Evolutionary conservation across 1,140 invertebrate genomes (phyloP).

Genomic region (Heliothis virescens): DNA sequence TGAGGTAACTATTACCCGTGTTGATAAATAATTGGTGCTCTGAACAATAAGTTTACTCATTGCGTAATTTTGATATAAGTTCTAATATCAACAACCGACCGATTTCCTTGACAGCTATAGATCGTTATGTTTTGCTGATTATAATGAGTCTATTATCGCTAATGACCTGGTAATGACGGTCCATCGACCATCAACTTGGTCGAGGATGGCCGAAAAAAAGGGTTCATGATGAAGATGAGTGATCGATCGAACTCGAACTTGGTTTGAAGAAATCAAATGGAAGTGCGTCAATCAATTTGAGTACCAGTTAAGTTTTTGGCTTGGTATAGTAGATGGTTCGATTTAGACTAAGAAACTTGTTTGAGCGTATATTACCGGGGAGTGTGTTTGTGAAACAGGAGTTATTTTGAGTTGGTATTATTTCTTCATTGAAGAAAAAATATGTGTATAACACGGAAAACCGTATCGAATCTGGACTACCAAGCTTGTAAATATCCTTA

Average conservation of each 20-base stretch:
- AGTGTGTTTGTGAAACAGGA: too few relatives aligned
- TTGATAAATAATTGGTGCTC: neutral
- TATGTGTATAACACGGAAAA: too few relatives aligned
- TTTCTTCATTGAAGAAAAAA: too few relatives aligned
- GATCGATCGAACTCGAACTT: neutral
- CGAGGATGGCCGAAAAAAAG: neutral
- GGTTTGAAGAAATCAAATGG: neutral
- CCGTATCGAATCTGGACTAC: too few relatives aligned
- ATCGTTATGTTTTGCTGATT: conserved; percentile 4
- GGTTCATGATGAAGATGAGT: neutral
- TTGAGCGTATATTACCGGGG: too few relatives aligned
- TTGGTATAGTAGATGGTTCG: too few relatives aligned
- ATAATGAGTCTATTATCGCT: conserved; percentile 16
- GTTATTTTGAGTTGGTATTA: too few relatives aligned
- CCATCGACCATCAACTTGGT: neutral
- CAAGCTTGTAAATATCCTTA: too few relatives aligned
- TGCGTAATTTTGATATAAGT: neutral
- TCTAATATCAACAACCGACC: neutral
- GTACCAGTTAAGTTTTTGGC: too few relatives aligned
- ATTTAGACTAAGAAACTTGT: too few relatives aligned
- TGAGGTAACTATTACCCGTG: neutral
- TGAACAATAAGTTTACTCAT: neutral
- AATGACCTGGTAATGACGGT: conserved; percentile 16
- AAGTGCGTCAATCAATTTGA: neutral
- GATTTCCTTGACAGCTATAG: neutral